Evolutionary conservation across 1,140 invertebrate genomes (phyloP).

Genomic region (Calliopsis andreniformis): DNA sequence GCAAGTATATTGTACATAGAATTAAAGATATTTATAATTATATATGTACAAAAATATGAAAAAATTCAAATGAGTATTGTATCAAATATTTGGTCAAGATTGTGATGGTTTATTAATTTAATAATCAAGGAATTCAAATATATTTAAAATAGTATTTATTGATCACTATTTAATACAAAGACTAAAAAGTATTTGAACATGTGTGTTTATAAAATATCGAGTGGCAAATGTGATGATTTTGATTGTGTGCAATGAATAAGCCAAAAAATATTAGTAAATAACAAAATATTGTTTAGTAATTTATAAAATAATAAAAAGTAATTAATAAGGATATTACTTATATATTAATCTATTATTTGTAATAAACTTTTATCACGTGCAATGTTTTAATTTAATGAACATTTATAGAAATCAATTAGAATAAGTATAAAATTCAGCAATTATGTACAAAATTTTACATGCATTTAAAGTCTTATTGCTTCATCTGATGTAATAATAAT

Average conservation of each 20-base stretch:
- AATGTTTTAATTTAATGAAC: not conserved
- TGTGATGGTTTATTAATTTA: not conserved
- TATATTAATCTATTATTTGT: constrained; percentile 1
- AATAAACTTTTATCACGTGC: constrained; percentile 1
- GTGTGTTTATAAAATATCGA: constrained; percentile 7
- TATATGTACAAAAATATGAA: not conserved
- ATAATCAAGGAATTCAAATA: not conserved
- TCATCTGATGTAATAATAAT: not conserved
- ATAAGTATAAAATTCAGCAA: constrained; percentile 2
- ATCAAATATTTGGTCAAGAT: constrained; percentile 12
- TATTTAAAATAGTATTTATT: constrained; percentile 10
- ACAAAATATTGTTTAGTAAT: constrained; percentile 9
- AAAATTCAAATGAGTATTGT: not conserved
- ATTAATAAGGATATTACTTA: not conserved
- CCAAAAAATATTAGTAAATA: constrained; percentile 12
- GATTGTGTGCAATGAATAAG: constrained; percentile 23
- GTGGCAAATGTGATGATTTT: constrained; percentile 1
- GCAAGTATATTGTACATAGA: constrained; percentile 3
- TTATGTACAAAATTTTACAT: constrained; percentile 11
- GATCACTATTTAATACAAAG: constrained; percentile 3
- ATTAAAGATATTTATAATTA: constrained; percentile 19
- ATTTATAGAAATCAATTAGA: constrained; percentile 1
- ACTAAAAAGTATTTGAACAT: not conserved
- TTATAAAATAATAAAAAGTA: not conserved
- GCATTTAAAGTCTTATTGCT: not conserved